Evolutionary conservation across 2,888 invertebrate species (phyloP).

Genomic region (Osmoderma eremita): DNA sequence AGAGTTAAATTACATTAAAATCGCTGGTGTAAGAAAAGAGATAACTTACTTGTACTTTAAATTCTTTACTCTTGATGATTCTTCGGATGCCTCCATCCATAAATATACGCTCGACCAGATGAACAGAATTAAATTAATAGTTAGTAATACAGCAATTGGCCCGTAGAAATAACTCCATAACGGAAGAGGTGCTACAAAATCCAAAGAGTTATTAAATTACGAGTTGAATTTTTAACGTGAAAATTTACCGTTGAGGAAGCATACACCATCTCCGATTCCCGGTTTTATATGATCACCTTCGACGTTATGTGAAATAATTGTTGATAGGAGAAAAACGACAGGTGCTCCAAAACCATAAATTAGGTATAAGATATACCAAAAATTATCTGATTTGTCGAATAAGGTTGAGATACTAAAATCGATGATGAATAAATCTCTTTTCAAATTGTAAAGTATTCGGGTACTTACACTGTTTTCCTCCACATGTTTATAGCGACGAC

Average conservation of each 20-base stretch:
- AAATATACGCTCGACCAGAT: slow-evolving; percentile 68
- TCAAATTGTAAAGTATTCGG: background rate
- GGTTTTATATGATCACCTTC: slow-evolving; percentile 69
- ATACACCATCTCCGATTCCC: slow-evolving; percentile 68
- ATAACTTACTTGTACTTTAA: slow-evolving; percentile 68
- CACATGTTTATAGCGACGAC: slow-evolving; percentile 75
- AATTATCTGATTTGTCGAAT: slow-evolving; percentile 64
- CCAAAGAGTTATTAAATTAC: background rate
- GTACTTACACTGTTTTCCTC: slow-evolving; percentile 72
- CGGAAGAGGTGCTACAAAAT: slow-evolving; percentile 54
- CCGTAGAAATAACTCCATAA: slow-evolving; percentile 76
- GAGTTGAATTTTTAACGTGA: background rate
- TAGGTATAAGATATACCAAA: slow-evolving; percentile 68
- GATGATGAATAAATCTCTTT: background rate
- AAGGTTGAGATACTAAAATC: slow-evolving; percentile 55
- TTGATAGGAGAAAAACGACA: slow-evolving; percentile 65
- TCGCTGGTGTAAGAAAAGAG: background rate
- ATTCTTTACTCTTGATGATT: slow-evolving; percentile 49
- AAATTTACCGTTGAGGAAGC: slow-evolving; percentile 75
- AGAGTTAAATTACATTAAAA: background rate
- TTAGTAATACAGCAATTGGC: slow-evolving; percentile 70
- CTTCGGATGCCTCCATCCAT: slow-evolving; percentile 67
- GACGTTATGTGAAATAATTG: slow-evolving; percentile 67
- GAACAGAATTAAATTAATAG: slow-evolving; percentile 70
- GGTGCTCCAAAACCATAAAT: slow-evolving; percentile 72